Base-by-base conservation (phyloP, 2,797 vertebrate genomes). In the Sebastes reedi region DNA sequence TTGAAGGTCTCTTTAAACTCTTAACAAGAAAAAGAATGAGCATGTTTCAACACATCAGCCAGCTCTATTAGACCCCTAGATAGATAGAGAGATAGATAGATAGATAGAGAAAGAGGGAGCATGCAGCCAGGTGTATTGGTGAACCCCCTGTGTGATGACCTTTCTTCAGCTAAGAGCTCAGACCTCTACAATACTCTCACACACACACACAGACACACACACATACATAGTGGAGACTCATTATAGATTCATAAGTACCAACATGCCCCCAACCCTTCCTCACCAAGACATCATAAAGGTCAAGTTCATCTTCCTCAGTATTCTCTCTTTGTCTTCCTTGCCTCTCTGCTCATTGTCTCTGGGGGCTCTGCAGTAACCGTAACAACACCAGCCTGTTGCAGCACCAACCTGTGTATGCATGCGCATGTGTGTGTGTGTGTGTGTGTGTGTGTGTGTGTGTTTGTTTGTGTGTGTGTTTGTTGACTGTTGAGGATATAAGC, bases 261-360 rank as follows among this genome's bases (percentile, higher is more conserved):
- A 89, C 89, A 84, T 88, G 88, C 91, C 90, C 89, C 90, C 92
- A 88, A 90, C 89, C 83, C 91, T 82, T 88, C 91, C 91, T 91
- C 94, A 87, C 92, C 86, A 93, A 94, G 93, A 94, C 92, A 94
- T 91, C 79, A 77, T 91, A 95, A 95, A 95, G 94, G 94, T 95
- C 93, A 95, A 93, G 91, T 91, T 94, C 90, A 94, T 93, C 92
- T 93, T 90, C 83, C 87, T 94, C 87, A 87, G 89, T 88, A 91
- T 92, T 93, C 92, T 88, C 67, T 76, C 87, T 91, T 71, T 88
- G 89, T 88, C 89, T 86, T 85, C 54, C 81, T 30, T 64, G 46
- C 50, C 72, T 83, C 88, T 73, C 84, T 77, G 81, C 82, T 85
- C 87, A 82, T 89, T 88, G 91, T 92, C 93, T 94, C 93, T 20